These are phyloP conservation scores for Diplolepis rosae DNA, from an alignment of 2,888 invertebrate genomes.

Conservation along the genomic window DNA sequence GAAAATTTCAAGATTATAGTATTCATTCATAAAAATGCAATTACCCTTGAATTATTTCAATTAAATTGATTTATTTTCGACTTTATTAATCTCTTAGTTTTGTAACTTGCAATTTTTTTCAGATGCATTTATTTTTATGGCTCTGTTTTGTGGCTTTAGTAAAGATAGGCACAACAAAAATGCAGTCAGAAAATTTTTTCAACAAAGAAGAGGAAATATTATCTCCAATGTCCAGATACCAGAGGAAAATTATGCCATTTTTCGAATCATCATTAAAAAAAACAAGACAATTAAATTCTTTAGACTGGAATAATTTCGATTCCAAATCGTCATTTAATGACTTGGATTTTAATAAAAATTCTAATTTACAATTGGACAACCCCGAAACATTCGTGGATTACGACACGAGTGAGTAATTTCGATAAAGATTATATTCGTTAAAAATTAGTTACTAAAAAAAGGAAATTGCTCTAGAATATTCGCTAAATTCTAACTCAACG, in stretches of 20 bases:
- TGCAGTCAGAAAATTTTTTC: not conserved
- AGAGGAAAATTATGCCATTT: not conserved
- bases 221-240: not conserved
- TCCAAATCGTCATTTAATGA: not conserved
- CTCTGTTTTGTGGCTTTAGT: not conserved
- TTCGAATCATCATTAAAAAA: not conserved
- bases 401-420: not conserved
- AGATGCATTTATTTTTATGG: conserved; percentile 3
- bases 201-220: not conserved
- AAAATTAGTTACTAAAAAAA: too few species aligned
- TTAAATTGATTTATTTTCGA: too few species aligned
- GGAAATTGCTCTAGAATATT: too few species aligned
- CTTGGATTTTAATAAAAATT: not conserved
- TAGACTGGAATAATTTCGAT: not conserved
- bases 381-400: not conserved
- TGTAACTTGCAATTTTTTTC: too few species aligned
- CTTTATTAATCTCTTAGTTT: too few species aligned
- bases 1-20: too few species aligned
- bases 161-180: not conserved
- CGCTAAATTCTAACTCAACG: too few species aligned
- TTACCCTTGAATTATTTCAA: too few species aligned
- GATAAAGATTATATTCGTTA: too few species aligned
- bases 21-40: too few species aligned
- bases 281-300: not conserved
- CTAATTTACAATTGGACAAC: not conserved